phyloP scores from a whole-genome alignment of 2,888 invertebrate genomes.

The Pristionchus entomophagus region DNA sequence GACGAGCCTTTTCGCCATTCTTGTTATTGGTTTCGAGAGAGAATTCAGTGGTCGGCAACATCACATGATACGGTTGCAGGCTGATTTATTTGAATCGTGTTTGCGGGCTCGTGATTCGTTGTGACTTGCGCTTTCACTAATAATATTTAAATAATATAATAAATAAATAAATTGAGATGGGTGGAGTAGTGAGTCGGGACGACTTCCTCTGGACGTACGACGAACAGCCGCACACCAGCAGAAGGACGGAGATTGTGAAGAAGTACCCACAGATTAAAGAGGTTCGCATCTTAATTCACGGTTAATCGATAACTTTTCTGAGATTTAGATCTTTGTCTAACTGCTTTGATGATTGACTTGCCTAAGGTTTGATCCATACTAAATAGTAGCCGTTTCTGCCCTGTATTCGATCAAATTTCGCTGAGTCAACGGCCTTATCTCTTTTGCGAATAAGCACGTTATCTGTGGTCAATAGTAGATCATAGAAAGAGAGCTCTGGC shows the following conservation, averaged over 20 bases:
- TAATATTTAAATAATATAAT: too few species aligned
- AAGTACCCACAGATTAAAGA: conserved; percentile 91
- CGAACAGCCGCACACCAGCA: conserved; percentile 96
- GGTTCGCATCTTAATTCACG: conserved; percentile 48
- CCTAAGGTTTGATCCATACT: too few species aligned
- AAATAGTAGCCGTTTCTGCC: too few species aligned
- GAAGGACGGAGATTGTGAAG: conserved; percentile 92
- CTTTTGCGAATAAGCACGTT: not conserved
- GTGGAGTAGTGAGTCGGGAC: conserved; percentile 90
- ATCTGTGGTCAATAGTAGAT: not conserved
- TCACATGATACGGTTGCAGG: too few species aligned
- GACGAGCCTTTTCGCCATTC: not conserved
- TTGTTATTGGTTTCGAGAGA: too few species aligned
- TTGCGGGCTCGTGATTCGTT: too few species aligned
- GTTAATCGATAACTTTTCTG: not conserved
- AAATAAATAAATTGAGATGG: conserved; percentile 83
- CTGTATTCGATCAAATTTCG: not conserved
- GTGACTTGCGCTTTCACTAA: too few species aligned
- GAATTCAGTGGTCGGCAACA: too few species aligned
- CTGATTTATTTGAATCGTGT: too few species aligned
- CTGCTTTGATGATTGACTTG: too few species aligned
- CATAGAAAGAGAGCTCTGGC: too few species aligned
- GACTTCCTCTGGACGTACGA: conserved; percentile 98
- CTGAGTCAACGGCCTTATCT: not conserved
- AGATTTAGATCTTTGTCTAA: too few species aligned